Base-by-base conservation (phyloP, 2,113 vertebrate genomes). In the Bos indicus region DNA sequence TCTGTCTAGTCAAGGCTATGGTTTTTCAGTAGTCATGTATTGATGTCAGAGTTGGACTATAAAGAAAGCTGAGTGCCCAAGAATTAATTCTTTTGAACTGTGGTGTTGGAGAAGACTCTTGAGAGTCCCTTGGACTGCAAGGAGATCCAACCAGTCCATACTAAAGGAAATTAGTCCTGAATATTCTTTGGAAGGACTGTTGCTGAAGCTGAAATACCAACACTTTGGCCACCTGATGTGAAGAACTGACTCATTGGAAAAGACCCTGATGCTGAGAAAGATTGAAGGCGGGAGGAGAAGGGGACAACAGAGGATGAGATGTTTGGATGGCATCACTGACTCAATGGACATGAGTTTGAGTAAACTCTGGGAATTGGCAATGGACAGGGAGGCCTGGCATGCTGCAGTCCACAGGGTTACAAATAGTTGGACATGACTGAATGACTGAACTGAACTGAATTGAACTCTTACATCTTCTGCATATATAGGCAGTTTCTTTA, bases 401-500 rank as follows among this genome's bases (percentile, higher is more conserved):
- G 8, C n/a, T 71, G 33, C 9, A 36, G n/a, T 71, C n/a, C 36
- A 23, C 0, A 1, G n/a, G 9, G 16, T 21, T 0, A 0, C 17
- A 71, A 36, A 71, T 3, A 67, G 64, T 71, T 0, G 0, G 64
- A 71, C 64, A 71, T 0, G 8, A 36, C 64, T 71, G 64, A 71
- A 19, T 1, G 19, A 71, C 36, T 36, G 64, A 71, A 71, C 9
- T 36, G n/a, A 71, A 71, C 5, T 23, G n/a, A 71, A 36, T 6
- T 36, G 64, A 71, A 71, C 9, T 71, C n/a, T 74, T 14, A 43
- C 21, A 14, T 43, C 71, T 14, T 11, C 10, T 74, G 36, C 19
- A 25, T 43, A 25, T 71, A 11, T 25, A 74, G 11, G 11, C 36
- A 74, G 11, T 40, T 74, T 74, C 71, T 25, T 74, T 25, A 43